Evolutionary conservation across 2,113 vertebrate genomes (phyloP).

Genomic region (Rhizomys pruinosus): DNA sequence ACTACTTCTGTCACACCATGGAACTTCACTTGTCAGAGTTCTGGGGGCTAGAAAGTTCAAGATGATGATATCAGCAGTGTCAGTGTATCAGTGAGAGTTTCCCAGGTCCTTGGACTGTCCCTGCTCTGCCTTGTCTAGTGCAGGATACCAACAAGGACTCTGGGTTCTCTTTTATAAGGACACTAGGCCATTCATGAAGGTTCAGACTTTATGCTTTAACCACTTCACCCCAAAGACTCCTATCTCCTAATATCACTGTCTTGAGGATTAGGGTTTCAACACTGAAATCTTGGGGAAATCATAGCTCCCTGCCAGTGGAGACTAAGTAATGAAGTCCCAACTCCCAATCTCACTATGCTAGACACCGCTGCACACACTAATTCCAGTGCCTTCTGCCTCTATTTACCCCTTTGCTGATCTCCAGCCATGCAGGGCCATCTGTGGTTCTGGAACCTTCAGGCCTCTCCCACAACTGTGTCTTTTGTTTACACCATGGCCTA

Average conservation of each 20-base stretch:
- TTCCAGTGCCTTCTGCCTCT: not conserved
- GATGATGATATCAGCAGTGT: not conserved
- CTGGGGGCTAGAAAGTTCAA: not conserved
- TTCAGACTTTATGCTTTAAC: not conserved
- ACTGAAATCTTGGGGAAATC: not conserved
- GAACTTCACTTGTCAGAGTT: not conserved
- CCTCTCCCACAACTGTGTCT: not conserved
- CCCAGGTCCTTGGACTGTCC: not conserved
- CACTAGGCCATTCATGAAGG: not conserved
- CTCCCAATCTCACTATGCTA: not conserved
- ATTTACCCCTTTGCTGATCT: too few species aligned
- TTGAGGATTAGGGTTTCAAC: not conserved
- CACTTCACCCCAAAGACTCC: not conserved
- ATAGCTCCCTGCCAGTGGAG: not conserved
- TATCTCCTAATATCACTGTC: not conserved
- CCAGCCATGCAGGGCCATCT: accelerated
- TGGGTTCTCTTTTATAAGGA: not conserved
- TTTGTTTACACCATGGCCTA: accelerated
- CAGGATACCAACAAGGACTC: not conserved
- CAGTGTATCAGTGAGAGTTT: not conserved
- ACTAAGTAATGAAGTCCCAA: not conserved
- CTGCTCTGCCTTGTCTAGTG: not conserved
- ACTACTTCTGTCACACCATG: not conserved
- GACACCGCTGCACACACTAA: too few species aligned
- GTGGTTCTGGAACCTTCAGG: not conserved